Evolutionary conservation across 2,888 invertebrate species (phyloP), one percentile per base, ranked within the genome.

Genomic region (Polydrusus pterygomalis): DNA sequence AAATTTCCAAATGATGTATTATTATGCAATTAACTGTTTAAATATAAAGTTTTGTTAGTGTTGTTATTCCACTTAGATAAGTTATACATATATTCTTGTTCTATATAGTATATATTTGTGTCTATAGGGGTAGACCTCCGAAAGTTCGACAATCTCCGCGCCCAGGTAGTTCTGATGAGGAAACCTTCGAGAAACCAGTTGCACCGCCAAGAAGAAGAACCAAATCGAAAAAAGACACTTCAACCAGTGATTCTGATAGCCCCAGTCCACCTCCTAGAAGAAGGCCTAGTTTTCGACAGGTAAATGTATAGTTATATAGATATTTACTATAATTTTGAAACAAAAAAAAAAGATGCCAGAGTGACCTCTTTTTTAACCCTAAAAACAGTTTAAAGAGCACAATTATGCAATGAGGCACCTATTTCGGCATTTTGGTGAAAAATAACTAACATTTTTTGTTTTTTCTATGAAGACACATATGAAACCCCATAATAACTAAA

Each of bases 101-200:
- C 8, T 34, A 34, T 9, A 34, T 34, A 10, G 8, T 10, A 34
- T 34, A 18, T 56, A 2, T 47, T 17, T 54, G 11, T 25, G 20
- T 25, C 25, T 25, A 2, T 25, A 84, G 82, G 69, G 87, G 87
- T 0, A 78, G 87, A 30, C 87, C 87, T 6, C 85, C 84, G 10
- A 86, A 86, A 80, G 81, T 80, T 9, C 72, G 69, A 20, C 76
- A 69, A 15, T 83, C 82, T 5, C 82, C 85, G 2, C 81, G 83
- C 6, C 82, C 83, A 6, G 85, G 85, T 73, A 87, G 87, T 74
- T 87, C 87, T 3, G 88, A 88, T 38, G 87, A 88, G 40, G 88
- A 88, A 54, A 81, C 79, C 20, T 83, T 83, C 70, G 84, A 84
- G 74, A 86, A 85, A 74, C 84, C 84, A 0, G 73, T 81, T 47